phyloP scores from a whole-genome alignment of 2,113 vertebrate species.

The Nothocercus nigrocapillus region DNA sequence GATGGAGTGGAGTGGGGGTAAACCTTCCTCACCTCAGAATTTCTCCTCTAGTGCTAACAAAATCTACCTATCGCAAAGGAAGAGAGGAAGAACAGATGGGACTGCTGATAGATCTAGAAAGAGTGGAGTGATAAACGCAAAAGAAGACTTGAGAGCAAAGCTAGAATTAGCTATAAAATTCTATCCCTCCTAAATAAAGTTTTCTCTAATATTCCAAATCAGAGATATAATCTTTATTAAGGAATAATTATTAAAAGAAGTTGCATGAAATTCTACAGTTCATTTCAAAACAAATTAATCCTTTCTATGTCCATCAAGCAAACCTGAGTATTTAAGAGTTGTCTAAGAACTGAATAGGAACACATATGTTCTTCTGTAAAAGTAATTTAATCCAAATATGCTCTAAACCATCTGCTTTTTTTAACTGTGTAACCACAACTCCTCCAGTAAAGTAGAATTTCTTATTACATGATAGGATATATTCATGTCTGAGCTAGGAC shows the following conservation, averaged over 20 bases:
- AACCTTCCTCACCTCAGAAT: neutral
- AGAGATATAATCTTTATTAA: neutral
- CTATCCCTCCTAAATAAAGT: neutral
- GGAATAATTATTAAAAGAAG: neutral
- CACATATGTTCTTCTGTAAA: neutral
- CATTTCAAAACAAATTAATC: neutral
- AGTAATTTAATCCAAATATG: neutral
- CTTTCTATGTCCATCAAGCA: neutral
- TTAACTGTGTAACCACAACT: slow-evolving; percentile 52
- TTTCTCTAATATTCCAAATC: neutral
- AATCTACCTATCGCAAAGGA: neutral
- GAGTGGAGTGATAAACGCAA: neutral
- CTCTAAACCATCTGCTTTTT: slow-evolving; percentile 32
- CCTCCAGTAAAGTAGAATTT: slow-evolving; percentile 45
- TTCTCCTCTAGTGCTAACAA: neutral
- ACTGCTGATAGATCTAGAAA: neutral
- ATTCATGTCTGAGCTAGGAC: slow-evolving; percentile 35
- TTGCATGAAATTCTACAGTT: neutral
- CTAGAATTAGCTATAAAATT: neutral
- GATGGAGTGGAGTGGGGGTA: neutral
- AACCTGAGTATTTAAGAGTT: neutral
- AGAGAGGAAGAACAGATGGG: neutral
- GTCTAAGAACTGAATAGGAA: neutral
- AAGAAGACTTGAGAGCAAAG: neutral
- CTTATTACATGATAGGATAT: slow-evolving; percentile 1